phyloP scores from a whole-genome alignment of 1,140 invertebrate genomes.

The Heliothis virescens region DNA sequence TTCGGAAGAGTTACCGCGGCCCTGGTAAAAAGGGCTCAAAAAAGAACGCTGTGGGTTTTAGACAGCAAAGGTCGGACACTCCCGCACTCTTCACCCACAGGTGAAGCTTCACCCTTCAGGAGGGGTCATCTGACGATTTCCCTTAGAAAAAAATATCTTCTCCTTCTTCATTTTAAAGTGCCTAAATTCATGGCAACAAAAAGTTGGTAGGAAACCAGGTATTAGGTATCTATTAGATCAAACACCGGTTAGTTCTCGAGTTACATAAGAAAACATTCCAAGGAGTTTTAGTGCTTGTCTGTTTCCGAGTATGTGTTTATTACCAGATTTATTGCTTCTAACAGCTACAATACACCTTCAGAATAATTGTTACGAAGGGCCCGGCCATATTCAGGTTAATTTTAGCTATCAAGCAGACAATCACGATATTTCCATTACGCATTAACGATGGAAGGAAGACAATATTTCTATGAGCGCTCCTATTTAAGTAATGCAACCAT shows the following conservation, averaged over 20 bases:
- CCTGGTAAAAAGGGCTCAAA: too few species aligned
- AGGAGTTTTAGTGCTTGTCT: not conserved
- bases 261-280: constrained; percentile 4
- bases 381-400: constrained; percentile 32
- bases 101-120: too few species aligned
- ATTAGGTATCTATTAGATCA: too few species aligned
- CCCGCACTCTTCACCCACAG: too few species aligned
- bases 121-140: too few species aligned
- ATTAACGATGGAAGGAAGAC: constrained; percentile 43
- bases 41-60: too few species aligned
- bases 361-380: constrained; percentile 28
- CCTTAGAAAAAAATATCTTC: too few species aligned
- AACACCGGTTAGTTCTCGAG: not conserved
- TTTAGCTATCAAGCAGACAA: constrained; percentile 48
- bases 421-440: constrained; percentile 43
- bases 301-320: constrained; percentile 19
- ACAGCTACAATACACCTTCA: not conserved
- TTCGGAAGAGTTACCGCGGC: too few species aligned
- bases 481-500: constrained; percentile 49
- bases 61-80: too few species aligned
- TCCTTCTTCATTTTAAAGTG: too few species aligned
- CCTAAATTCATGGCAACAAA: too few species aligned
- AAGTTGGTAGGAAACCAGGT: too few species aligned
- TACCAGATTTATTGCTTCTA: constrained; percentile 25
- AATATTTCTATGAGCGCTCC: constrained; percentile 51